Evolutionary conservation across 2,113 vertebrate genomes (phyloP).

Genomic region (Peromyscus polionotus): DNA sequence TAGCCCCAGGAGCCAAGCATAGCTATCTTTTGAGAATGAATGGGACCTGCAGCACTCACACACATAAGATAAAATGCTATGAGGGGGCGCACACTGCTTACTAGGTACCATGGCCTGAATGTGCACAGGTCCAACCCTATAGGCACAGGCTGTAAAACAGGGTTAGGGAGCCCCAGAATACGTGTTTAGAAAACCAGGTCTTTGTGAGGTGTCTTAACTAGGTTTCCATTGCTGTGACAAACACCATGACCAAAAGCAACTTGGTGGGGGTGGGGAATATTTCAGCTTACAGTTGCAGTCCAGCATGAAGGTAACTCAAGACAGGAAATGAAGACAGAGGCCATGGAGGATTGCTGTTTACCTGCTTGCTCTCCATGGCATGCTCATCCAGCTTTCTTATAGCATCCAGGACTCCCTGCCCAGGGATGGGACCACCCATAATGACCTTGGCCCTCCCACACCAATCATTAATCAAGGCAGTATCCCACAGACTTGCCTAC

Average conservation of each 20-base stretch:
- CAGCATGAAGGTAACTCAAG: background rate
- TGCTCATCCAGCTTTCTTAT: background rate
- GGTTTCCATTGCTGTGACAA: background rate
- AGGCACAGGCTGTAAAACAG: too few species aligned
- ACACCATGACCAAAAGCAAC: background rate
- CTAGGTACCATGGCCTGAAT: fast-evolving
- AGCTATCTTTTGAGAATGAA: background rate
- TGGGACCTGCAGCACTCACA: background rate
- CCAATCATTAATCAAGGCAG: background rate
- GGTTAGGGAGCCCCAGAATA: too few species aligned
- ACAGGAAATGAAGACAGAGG: background rate
- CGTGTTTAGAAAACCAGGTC: background rate
- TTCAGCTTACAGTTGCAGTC: background rate
- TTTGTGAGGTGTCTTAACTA: background rate
- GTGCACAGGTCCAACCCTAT: too few species aligned
- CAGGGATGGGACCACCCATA: background rate
- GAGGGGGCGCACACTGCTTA: background rate
- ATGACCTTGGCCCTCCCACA: background rate
- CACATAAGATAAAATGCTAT: background rate
- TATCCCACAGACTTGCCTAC: background rate
- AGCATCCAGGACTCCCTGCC: background rate
- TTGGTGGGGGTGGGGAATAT: background rate
- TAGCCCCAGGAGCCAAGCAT: background rate
- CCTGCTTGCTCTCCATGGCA: background rate
- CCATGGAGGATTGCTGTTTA: background rate